Conservation (phyloP, 1,140 invertebrate species). For the Platyscapa corneri region DNA sequence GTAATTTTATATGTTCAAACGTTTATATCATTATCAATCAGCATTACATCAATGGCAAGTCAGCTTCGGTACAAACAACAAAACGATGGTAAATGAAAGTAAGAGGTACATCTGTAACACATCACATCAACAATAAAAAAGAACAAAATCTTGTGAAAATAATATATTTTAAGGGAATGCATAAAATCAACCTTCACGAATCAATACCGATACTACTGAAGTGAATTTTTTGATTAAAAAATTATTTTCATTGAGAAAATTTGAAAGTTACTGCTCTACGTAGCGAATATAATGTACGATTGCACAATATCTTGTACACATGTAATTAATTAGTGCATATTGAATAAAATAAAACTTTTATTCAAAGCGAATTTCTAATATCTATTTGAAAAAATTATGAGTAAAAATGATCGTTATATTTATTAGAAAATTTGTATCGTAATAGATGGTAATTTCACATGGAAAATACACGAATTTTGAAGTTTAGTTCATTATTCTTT, state of each 20-base stretch:
- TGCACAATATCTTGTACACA: too few species aligned
- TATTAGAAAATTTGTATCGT: too few species aligned
- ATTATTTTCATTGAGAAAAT: neutral
- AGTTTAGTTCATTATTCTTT: too few species aligned
- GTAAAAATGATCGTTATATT: too few species aligned
- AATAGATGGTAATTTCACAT: too few species aligned
- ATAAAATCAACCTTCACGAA: neutral
- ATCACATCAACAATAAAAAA: slow-evolving; percentile 16
- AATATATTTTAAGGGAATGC: slow-evolving; percentile 53
- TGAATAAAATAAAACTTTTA: too few species aligned
- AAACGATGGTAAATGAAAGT: neutral
- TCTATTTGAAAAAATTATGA: too few species aligned
- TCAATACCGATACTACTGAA: neutral
- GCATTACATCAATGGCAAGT: slow-evolving; percentile 42
- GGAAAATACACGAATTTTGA: too few species aligned
- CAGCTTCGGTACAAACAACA: slow-evolving; percentile 28
- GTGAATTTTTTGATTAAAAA: neutral
- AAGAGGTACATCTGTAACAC: slow-evolving; percentile 16
- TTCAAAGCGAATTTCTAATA: too few species aligned
- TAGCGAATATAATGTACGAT: too few species aligned
- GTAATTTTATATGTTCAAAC: neutral
- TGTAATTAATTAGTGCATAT: too few species aligned
- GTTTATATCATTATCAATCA: neutral
- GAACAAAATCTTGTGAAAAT: slow-evolving; percentile 16
- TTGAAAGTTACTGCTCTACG: too few species aligned